These are phyloP conservation scores for Halcyon smyrnensis DNA, from an alignment of 2,797 vertebrate genomes.

Conservation along the genomic window DNA sequence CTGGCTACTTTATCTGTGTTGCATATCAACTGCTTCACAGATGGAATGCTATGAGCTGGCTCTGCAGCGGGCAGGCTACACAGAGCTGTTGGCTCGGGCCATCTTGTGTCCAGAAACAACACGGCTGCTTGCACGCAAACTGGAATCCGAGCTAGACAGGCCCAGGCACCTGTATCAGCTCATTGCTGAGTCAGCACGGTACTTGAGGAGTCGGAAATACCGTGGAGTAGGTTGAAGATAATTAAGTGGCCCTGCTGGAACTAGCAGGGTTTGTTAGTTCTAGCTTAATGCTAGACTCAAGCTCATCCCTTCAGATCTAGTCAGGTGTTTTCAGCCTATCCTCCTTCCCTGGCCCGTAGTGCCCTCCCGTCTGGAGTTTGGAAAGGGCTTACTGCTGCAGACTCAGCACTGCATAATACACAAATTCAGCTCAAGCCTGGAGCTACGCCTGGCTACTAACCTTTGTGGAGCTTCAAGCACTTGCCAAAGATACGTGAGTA, in stretches of 20 bases:
- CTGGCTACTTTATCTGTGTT: background rate
- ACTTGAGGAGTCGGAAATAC: background rate
- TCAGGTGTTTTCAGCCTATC: background rate
- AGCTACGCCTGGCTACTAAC: background rate
- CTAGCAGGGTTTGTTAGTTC: background rate
- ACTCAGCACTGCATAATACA: background rate
- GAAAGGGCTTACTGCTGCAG: background rate
- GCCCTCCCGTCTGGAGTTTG: background rate
- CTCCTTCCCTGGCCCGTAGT: background rate
- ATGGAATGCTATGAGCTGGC: background rate
- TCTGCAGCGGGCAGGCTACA: background rate
- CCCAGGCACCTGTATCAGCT: background rate
- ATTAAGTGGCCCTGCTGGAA: background rate
- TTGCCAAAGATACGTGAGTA: constrained; percentile 42
- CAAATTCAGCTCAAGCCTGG: background rate
- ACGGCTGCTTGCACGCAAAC: accelerated
- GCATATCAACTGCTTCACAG: background rate
- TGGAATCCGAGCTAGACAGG: background rate
- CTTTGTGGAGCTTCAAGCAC: background rate
- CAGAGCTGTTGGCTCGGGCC: background rate
- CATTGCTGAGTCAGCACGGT: background rate
- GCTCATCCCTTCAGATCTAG: background rate
- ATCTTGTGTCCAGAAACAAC: constrained; percentile 45
- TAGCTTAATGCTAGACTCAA: background rate
- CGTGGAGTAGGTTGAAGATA: background rate